Evolutionary conservation across 2,797 vertebrate species (phyloP), one percentile per base, ranked within the genome.

Genomic region (Channa striata): DNA sequence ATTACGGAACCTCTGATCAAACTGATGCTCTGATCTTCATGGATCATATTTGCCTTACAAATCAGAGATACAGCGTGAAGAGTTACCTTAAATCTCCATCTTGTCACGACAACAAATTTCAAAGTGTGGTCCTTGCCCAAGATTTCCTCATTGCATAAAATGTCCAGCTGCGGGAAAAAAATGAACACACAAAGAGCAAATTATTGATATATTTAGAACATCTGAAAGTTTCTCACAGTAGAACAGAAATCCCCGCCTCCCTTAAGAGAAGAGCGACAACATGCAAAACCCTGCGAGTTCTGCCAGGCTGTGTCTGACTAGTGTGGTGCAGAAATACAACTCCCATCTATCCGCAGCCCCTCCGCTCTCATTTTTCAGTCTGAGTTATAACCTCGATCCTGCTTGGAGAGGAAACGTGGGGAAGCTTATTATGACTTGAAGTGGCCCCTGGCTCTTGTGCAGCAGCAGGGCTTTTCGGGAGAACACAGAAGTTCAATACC

Each of bases 81-180:
- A 0, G 1, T 89, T 94, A 99, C 98, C 97, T 99, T 99, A 95
- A 99, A 99, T 95, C 98, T 98, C 98, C 98, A 99, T 93, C 98
- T 95, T 8, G 98, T 99, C 91, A 99, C 98, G 58, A 99, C 98
- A 87, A 99, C 98, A 88, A 99, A 99, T 92, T 99, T 99, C 92
- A 99, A 96, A 0, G 98, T 99, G 90, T 99, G 98, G 92, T 99
- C 98, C 92, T 99, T 99, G 81, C 97, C 97, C 89, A 99, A 91
- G 90, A 99, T 99, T 90, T 99, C 98, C 92, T 99, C 97, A 49
- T 99, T 99, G 97, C 98, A 99, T 96, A 99, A 96, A 93, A 99
- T 99, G 89, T 99, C 98, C 96, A 99, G 95, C 97, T 99, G 92
- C 74, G n/a, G 83, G 63, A 33, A 74, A 23, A 30, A 30, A 3